Base-by-base conservation (phyloP, 2,113 vertebrate genomes). In the Actinemys pallida region DNA sequence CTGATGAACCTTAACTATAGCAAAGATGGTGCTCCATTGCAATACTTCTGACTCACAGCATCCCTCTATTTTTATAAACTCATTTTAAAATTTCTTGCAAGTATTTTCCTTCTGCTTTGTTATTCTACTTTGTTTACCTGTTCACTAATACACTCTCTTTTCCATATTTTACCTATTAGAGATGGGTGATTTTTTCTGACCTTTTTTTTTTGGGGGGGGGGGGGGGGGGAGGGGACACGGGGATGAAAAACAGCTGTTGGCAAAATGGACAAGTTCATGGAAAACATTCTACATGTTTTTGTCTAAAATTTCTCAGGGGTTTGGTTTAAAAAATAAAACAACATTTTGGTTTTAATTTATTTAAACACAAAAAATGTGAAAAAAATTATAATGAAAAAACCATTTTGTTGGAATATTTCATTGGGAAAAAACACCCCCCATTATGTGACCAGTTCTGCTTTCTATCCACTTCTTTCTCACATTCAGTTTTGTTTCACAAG, bases 161-260 rank as follows among this genome's bases (percentile, higher is more conserved):
- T 72, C 20, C 19, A 39, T 39, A n/a, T 72, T 72, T 72, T 72
- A 69, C 35, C 19, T 35, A 20, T n/a, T 39, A 72, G 65, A 72
- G 8, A 39, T 72, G 35, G 5, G n/a, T 39, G 62, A 35, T 22
- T 39, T n/a, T 22, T 69, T 69, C 65, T n/a, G 35, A n/a, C 8
- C 17, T n/a, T 69, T 69, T n/a, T 69, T 54, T 50, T 50, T n/a
- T n/a, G n/a, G n/a, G n/a, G n/a, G n/a, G n/a, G n/a, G n/a, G n/a
- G n/a, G 5, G 14, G 50, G 53, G 53, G 19, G 6, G 31, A 0
- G 0, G 3, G 13, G 2, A 50, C 50, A 50, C 50, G 4, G 4
- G 65, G 11, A 76, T 75, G 10, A 45, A 76, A 47, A 76, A 11
- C 22, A 45, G 10, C 75, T 27, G 5, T 76, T 76, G 22, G 11